Evolutionary conservation across 2,113 vertebrate genomes (phyloP), one percentile per base, ranked within the genome.

Genomic region (Rhizomys pruinosus): DNA sequence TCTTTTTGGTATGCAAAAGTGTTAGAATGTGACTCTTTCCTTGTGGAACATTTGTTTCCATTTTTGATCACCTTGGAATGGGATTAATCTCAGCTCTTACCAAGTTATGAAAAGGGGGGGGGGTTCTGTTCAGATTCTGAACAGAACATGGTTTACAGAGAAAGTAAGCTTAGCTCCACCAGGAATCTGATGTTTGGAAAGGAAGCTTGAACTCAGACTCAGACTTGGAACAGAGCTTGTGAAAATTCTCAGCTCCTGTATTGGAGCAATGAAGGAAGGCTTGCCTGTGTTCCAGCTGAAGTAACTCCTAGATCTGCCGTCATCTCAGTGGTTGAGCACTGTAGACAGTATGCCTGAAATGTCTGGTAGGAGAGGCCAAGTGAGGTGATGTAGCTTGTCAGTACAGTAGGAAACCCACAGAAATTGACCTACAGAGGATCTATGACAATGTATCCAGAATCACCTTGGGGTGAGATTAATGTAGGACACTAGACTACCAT

Each of bases 351-450:
- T 20, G 10, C 32, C 3, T 6, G 7, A 32, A 5, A 9, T 42
- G 37, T 22, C 44, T 37, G 4, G 17, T 27, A 7, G 29, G 3
- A 29, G 27, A 73, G n/a, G 2, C 4, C 22, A n/a, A 5, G 2
- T 2, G 25, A 34, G 5, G 11, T 44, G 6, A 19, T 63, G 37
- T 39, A 69, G 17, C 3, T 10, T 6, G 6, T 20, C 23, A 37
- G 7, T 2, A 1, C 22, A 63, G 25, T 3, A 16, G 32, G 7
- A 20, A 7, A 16, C 7, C 10, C 4, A 1, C 0, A 10, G 3
- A 22, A 23, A 61, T 39, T 17, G 16, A n/a, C 37, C 0, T 1
- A 22, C 73, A 37, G 22, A 47, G 39, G 1, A 20, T 3, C 34
- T 27, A 3, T 5, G n/a, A 15, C 42, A 55, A 42, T 13, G n/a